Evolutionary conservation across 2,888 invertebrate species (phyloP).

Genomic region (Sphaerophoria taeniata): DNA sequence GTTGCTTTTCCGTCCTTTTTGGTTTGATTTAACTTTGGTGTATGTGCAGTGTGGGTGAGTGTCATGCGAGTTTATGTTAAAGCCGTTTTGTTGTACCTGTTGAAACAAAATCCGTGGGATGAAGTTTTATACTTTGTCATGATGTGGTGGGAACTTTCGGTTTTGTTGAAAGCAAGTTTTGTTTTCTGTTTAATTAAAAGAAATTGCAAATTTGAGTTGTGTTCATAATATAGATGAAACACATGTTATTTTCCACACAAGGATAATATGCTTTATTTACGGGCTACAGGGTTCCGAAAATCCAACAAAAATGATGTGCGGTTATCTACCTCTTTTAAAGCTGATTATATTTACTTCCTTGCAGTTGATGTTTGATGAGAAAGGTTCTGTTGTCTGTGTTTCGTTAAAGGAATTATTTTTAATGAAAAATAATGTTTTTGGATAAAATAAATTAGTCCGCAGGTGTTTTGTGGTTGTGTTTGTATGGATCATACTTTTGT

Average conservation of each 20-base stretch:
- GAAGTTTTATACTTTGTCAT: neutral
- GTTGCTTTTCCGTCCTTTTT: slow-evolving; percentile 64
- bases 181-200: slow-evolving; percentile 3
- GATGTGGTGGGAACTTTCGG: neutral
- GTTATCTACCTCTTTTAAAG: neutral
- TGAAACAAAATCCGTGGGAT: slow-evolving; percentile 9
- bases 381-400: too few relatives aligned
- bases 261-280: neutral
- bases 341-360: slow-evolving; percentile 4
- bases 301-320: neutral
- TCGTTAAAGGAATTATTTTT: too few relatives aligned
- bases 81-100: slow-evolving; percentile 26
- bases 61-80: neutral
- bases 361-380: neutral
- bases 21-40: slow-evolving; percentile 7
- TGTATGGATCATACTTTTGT: too few relatives aligned
- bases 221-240: neutral
- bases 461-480: too few relatives aligned
- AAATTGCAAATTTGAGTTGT: slow-evolving; percentile 21
- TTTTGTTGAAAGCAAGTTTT: slow-evolving; percentile 1
- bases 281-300: too few relatives aligned
- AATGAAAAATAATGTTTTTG: too few relatives aligned
- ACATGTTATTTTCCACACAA: neutral
- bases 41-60: neutral
- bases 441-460: too few relatives aligned